Evolutionary conservation across 2,888 invertebrate genomes (phyloP).

Genomic region (Acleris cristana): DNA sequence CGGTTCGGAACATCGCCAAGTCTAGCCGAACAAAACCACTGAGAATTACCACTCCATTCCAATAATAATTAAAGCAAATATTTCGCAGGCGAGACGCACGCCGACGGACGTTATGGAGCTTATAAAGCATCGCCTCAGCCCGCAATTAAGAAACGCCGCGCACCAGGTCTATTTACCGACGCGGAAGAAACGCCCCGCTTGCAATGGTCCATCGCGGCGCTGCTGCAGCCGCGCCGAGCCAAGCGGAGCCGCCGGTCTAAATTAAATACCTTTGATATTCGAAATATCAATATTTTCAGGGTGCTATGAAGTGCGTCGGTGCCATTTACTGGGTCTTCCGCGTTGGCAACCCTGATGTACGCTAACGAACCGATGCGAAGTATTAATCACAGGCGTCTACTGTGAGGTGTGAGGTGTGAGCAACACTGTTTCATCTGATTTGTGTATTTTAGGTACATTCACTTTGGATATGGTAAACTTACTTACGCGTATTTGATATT

Average conservation of each 20-base stretch:
- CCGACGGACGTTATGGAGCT: conserved; percentile 81
- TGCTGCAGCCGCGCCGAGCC: conserved; percentile 58
- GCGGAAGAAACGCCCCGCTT: conserved; percentile 79
- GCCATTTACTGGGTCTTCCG: conserved; percentile 71
- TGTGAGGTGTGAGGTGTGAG: conserved; percentile 15
- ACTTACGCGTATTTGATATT: background rate
- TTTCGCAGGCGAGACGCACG: conserved; percentile 78
- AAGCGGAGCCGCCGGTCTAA: conserved; percentile 67
- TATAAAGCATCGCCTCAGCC: conserved; percentile 80
- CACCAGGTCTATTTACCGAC: conserved; percentile 79
- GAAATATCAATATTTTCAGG: conserved; percentile 80
- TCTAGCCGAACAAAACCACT: conserved; percentile 84
- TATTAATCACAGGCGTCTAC: conserved; percentile 44
- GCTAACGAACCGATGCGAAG: conserved; percentile 61
- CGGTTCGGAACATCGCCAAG: conserved; percentile 84
- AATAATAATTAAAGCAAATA: conserved; percentile 84
- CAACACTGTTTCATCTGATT: conserved; percentile 42
- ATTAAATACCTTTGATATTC: conserved; percentile 81
- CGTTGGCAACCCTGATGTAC: conserved; percentile 66
- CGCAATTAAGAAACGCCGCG: conserved; percentile 81
- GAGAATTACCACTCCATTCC: conserved; percentile 83
- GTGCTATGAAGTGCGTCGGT: conserved; percentile 72
- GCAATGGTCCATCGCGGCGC: conserved; percentile 75
- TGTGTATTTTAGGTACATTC: conserved; percentile 11
- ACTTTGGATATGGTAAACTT: background rate